Evolutionary conservation across 2,888 invertebrate genomes (phyloP).

Genomic region (Lochmaea crataegi): DNA sequence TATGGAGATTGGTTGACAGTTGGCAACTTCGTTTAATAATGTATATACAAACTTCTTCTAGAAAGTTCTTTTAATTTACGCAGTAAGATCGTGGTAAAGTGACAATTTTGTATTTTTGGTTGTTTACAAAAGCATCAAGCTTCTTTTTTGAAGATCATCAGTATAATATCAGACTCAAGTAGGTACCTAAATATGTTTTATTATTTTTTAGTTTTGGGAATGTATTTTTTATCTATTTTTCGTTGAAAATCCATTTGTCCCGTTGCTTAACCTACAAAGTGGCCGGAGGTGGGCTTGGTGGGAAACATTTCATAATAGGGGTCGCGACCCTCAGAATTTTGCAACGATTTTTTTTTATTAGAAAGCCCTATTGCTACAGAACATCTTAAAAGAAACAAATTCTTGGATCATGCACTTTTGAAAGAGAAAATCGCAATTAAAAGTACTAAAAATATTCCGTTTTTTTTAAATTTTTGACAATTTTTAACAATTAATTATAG

Average conservation of each 20-base stretch:
- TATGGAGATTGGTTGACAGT: slow-evolving; percentile 12
- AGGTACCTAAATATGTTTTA: slow-evolving; percentile 51
- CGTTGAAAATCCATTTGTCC: slow-evolving; percentile 53
- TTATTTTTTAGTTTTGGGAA: slow-evolving; percentile 34
- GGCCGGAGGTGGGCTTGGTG: slow-evolving; percentile 59
- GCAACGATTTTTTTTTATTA: no score
- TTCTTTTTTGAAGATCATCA: slow-evolving; percentile 33
- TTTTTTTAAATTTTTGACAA: no score
- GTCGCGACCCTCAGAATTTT: no score
- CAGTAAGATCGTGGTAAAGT: slow-evolving; percentile 36
- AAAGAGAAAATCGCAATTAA: no score
- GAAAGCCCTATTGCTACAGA: no score
- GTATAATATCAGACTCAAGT: slow-evolving; percentile 44
- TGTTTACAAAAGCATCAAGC: slow-evolving; percentile 34
- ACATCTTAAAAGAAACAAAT: no score
- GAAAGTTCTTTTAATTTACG: slow-evolving; percentile 42
- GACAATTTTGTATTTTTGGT: slow-evolving; percentile 27
- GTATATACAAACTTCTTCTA: not conserved
- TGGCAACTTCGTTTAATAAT: slow-evolving; percentile 30
- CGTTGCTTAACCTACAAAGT: slow-evolving; percentile 62
- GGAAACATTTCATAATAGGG: slow-evolving; percentile 62
- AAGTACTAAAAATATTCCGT: no score
- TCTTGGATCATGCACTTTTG: no score
- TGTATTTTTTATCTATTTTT: slow-evolving; percentile 28
- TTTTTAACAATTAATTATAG: no score